Percentiles rank a stretch among this genome's conserved stretches.
Evolutionary conservation across 1,140 invertebrate genomes (phyloP).

Genomic region (Panagrolaimus sp.): DNA sequence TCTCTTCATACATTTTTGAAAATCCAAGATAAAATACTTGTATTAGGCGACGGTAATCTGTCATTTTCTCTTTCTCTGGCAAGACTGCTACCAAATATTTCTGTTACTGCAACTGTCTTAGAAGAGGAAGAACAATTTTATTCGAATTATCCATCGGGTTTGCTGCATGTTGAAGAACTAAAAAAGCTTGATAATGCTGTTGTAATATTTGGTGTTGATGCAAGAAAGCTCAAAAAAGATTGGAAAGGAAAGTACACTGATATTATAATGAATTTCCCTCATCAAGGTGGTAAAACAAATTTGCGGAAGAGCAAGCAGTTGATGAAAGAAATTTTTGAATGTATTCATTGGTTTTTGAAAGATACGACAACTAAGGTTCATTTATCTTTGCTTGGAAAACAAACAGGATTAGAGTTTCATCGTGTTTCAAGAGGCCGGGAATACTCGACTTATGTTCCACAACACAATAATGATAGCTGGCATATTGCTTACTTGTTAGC

Average conservation of each 20-base stretch:
- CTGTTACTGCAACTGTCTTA: slow-evolving; percentile 1
- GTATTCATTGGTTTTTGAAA: slow-evolving; percentile 25
- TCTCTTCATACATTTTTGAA: neutral
- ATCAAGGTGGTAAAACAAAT: slow-evolving; percentile 54
- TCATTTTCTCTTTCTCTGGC: slow-evolving; percentile 13
- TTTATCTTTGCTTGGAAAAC: slow-evolving; percentile 35
- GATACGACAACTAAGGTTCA: slow-evolving; percentile 30
- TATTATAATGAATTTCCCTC: slow-evolving; percentile 54
- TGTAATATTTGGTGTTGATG: slow-evolving; percentile 42
- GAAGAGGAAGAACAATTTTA: slow-evolving; percentile 8
- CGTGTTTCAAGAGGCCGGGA: neutral
- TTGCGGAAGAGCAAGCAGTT: slow-evolving; percentile 31
- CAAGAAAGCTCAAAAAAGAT: slow-evolving; percentile 35
- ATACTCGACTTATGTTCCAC: slow-evolving; percentile 22
- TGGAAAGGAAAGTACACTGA: slow-evolving; percentile 14
- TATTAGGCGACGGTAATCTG: slow-evolving; percentile 14
- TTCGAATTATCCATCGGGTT: neutral
- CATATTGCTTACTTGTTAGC: slow-evolving; percentile 43
- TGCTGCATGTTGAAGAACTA: neutral
- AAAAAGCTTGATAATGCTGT: slow-evolving; percentile 23
- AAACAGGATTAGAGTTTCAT: slow-evolving; percentile 36
- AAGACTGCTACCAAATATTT: neutral
- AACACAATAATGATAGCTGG: slow-evolving; percentile 49
- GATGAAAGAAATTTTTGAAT: slow-evolving; percentile 36
- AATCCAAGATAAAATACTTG: neutral